phyloP scores from a whole-genome alignment of 2,797 vertebrate species.

The Salarias fasciatus region DNA sequence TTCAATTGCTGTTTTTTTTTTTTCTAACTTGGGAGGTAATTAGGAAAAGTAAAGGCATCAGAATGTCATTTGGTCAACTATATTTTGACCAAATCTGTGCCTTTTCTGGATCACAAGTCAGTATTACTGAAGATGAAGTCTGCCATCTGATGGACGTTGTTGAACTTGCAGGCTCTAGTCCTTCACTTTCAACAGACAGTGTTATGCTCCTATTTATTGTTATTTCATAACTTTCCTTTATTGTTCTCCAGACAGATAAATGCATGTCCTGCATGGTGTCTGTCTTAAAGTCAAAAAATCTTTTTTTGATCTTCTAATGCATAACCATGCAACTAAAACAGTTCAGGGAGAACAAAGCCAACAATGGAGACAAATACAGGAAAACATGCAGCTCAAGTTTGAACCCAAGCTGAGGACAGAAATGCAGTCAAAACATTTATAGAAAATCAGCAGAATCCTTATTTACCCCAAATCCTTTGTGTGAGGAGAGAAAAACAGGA shows the following conservation, averaged over 20 bases:
- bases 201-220: too few relatives aligned
- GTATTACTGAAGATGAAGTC: conserved; percentile 41
- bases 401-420: conserved; percentile 1
- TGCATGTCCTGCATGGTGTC: too few relatives aligned
- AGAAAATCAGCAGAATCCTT: background rate
- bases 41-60: conserved; percentile 24
- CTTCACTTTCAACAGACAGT: too few relatives aligned
- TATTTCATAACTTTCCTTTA: too few relatives aligned
- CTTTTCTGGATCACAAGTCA: background rate
- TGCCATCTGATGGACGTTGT: conserved; percentile 63
- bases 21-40: conserved; percentile 15
- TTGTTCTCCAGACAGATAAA: too few relatives aligned
- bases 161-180: conserved; percentile 15
- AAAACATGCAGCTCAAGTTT: conserved; percentile 5
- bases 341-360: conserved; percentile 1
- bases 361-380: background rate
- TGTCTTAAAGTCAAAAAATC: too few relatives aligned
- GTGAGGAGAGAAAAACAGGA: background rate
- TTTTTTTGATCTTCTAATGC: too few relatives aligned
- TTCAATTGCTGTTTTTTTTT: conserved; percentile 20
- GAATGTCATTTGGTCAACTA: background rate
- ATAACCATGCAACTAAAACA: background rate
- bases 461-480: background rate
- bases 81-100: background rate
- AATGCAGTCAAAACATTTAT: too few relatives aligned